These are phyloP conservation scores for Bombus fervidus DNA, from an alignment of 1,140 invertebrate genomes.

Conservation along the genomic window DNA sequence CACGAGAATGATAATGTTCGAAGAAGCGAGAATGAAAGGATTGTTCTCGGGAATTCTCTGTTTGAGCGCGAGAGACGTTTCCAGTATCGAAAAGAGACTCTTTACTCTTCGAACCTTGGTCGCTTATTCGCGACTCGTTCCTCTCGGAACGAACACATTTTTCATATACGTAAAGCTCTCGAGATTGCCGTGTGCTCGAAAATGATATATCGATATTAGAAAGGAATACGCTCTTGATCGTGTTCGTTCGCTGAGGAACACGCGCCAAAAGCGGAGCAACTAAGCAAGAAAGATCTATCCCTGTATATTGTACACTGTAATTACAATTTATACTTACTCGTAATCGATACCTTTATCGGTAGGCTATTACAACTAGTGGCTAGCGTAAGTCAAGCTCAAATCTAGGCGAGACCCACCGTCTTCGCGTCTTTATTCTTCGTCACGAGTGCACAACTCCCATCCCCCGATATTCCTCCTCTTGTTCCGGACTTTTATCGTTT, in stretches of 20 bases:
- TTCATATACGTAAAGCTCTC: background rate
- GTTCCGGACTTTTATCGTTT: constrained; percentile 17
- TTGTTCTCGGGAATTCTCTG: background rate
- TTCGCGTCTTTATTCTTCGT: constrained; percentile 63
- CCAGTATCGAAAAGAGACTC: background rate
- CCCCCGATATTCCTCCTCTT: constrained; percentile 18
- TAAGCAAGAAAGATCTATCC: constrained; percentile 61
- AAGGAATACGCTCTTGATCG: background rate
- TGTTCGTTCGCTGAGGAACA: constrained; percentile 17
- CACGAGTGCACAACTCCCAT: constrained; percentile 67
- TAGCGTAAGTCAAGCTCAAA: constrained; percentile 79
- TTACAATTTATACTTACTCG: constrained; percentile 81
- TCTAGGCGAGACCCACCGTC: constrained; percentile 69
- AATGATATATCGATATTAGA: constrained; percentile 30
- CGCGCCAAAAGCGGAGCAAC: too few species aligned
- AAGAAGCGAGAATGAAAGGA: too few species aligned
- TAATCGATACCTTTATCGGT: constrained; percentile 78
- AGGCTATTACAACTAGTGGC: constrained; percentile 75
- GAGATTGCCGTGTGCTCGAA: background rate
- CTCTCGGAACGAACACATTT: background rate
- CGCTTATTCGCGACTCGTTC: background rate
- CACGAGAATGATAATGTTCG: background rate
- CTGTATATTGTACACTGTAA: constrained; percentile 81
- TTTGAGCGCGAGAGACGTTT: background rate
- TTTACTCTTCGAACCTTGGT: background rate